Conservation (phyloP, 2,113 vertebrate species). For the Podarcis raffonei region DNA sequence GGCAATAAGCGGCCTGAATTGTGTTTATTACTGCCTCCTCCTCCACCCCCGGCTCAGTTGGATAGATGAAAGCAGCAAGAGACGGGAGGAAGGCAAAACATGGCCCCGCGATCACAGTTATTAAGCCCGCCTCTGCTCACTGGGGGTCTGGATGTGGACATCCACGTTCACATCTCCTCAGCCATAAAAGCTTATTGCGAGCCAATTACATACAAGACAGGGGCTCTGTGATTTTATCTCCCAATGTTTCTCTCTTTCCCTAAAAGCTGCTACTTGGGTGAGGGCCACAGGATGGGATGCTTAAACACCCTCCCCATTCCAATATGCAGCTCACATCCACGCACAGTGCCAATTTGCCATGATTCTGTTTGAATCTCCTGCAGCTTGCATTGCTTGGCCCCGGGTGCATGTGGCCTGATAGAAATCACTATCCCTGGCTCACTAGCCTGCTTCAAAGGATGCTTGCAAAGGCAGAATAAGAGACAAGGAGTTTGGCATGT, state of each 20-base stretch:
- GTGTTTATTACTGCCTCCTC: background rate
- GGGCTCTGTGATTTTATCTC: background rate
- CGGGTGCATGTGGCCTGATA: background rate
- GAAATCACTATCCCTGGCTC: background rate
- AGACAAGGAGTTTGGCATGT: background rate
- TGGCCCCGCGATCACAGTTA: background rate
- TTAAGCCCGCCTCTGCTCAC: background rate
- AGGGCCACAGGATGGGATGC: background rate
- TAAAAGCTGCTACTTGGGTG: background rate
- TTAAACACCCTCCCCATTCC: background rate
- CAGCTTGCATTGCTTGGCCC: too few species aligned
- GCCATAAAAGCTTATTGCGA: background rate
- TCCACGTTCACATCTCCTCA: background rate
- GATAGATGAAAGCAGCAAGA: background rate
- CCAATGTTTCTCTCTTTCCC: background rate
- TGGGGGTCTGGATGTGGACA: background rate
- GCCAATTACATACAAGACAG: background rate
- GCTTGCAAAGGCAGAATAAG: background rate
- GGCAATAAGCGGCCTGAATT: accelerated
- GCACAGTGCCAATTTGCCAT: background rate
- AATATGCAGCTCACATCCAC: background rate
- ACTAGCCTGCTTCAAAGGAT: background rate
- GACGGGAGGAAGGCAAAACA: background rate
- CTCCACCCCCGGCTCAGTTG: background rate
- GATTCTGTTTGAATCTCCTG: background rate